Evolutionary conservation across 2,113 vertebrate species (phyloP).

Genomic region (Tympanuchus pallidicinctus): DNA sequence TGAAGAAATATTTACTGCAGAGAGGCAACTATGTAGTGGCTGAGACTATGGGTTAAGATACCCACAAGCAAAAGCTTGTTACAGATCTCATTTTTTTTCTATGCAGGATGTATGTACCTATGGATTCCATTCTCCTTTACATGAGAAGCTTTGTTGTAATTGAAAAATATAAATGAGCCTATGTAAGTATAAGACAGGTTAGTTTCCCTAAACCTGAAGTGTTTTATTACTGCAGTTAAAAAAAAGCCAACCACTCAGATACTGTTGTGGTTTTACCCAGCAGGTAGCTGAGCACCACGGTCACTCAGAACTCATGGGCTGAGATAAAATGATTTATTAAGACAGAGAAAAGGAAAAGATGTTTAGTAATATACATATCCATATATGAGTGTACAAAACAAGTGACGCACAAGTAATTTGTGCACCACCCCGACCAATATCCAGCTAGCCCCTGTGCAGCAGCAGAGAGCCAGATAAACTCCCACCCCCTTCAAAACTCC

Average conservation of each 20-base stretch:
- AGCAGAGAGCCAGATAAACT: no score
- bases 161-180: neutral
- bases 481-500: no score
- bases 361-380: no score
- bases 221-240: conserved; percentile 25
- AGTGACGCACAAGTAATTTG: no score
- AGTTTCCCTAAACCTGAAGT: neutral
- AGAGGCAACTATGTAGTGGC: neutral
- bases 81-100: neutral
- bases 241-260: neutral
- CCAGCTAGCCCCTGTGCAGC: no score
- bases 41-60: neutral
- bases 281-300: no score
- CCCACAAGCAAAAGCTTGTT: neutral
- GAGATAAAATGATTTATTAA: no score
- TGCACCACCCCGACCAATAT: no score
- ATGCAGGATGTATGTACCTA: neutral
- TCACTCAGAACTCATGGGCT: no score
- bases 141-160: neutral
- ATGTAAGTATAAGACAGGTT: neutral
- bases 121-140: neutral
- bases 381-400: no score
- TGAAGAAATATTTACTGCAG: neutral
- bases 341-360: no score
- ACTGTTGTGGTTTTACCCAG: neutral